A percentile compares a stretch with the other conserved stretches of the same genome.
These are phyloP conservation scores for Pseudanteris insignis DNA, from an alignment of 2,888 invertebrate genomes.

Conservation along the genomic window DNA sequence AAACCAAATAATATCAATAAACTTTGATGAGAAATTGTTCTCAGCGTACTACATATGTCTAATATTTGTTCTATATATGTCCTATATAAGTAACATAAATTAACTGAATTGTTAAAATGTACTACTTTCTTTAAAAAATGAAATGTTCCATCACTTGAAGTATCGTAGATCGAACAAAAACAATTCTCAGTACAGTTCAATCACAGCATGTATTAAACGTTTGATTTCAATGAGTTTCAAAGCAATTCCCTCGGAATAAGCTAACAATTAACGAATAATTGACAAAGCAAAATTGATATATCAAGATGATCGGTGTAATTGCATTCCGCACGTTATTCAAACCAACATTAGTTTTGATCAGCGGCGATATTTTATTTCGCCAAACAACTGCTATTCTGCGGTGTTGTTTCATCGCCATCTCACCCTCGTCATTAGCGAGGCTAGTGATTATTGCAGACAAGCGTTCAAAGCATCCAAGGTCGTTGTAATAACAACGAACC, in stretches of 20 bases:
- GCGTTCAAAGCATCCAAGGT: conserved; percentile 28
- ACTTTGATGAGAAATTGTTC: neutral
- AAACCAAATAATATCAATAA: neutral
- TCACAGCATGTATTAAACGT: no score
- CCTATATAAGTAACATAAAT: no score
- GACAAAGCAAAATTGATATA: conserved; percentile 14
- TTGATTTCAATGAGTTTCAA: neutral
- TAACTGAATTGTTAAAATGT: neutral
- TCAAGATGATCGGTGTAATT: conserved; percentile 10
- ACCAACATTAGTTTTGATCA: conserved; percentile 11
- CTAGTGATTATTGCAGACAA: conserved; percentile 37
- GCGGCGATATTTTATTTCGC: conserved; percentile 12
- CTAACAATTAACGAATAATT: neutral
- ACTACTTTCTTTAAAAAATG: neutral
- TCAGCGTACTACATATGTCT: no score
- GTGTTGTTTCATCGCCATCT: conserved; percentile 30
- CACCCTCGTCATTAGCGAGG: conserved; percentile 37
- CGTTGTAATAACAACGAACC: conserved; percentile 34
- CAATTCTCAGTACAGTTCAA: no score
- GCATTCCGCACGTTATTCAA: conserved; percentile 10
- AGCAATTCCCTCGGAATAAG: neutral
- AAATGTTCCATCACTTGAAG: no score
- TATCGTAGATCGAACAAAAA: no score
- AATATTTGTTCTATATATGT: no score
- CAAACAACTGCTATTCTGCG: conserved; percentile 24